Evolutionary conservation across 1,140 invertebrate genomes (phyloP), one percentile per base, ranked within the genome.

Genomic region (Pseudomyrmex gracilis): DNA sequence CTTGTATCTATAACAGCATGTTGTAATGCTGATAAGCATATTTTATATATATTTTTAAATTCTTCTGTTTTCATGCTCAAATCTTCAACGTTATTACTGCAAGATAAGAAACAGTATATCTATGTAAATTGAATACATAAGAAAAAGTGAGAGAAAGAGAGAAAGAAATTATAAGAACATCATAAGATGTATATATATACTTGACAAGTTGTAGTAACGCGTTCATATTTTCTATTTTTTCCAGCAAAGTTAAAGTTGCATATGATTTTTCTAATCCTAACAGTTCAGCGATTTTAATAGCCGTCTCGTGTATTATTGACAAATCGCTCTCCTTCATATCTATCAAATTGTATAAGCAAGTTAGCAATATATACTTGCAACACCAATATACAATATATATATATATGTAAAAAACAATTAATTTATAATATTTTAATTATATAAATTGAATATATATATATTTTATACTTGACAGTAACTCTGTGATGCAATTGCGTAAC

Each of bases 281-380:
- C 64, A 91, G 58, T 53, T 86, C 34, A 49, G 92, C 87, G n/a
- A 92, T 15, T 89, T 87, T 90, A 51, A 77, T 77, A 47, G 87
- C 47, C 45, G 82, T 89, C 45, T 73, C 84, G 8, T 82, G 87
- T n/a, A n/a, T 34, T 17, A 67, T 9, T 15, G 17, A 77, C n/a
- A 9, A 45, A 73, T 73, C 49, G 10, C n/a, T 17, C 7, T 73
- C 55, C 2, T 51, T 73, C 10, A 57, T 49, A 47, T 64, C 58
- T 49, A 9, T 85, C 0, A 78, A 85, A 85, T 9, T 20, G 43
- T 34, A 24, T 12, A n/a, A 47, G 43, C 34, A 34, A 53, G 66
- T 71, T 82, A 73, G 73, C 85, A 53, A 7, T 55, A 85, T 61
- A 51, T 63, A 49, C 2, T 74, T 34, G 9, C 13, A 51, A 51